Conservation (phyloP, 1,140 invertebrate genomes). For the Drosophila grimshawi region DNA sequence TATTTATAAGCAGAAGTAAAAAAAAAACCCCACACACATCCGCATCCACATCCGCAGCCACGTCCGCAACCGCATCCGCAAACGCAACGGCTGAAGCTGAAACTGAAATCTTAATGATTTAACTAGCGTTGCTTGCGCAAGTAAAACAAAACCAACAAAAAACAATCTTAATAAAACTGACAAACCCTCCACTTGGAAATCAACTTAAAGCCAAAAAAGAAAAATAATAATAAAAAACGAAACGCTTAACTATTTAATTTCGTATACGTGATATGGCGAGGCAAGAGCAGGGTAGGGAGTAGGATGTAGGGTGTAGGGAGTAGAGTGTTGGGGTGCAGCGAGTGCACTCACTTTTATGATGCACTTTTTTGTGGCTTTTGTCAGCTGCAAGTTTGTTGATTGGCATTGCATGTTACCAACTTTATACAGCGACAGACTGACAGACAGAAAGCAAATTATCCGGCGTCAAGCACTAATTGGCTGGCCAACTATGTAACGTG, state of each 20-base stretch:
- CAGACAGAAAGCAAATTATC: conserved; percentile 71
- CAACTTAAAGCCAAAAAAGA: conserved; percentile 14
- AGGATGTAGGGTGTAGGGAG: neutral
- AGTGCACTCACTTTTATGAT: conserved; percentile 46
- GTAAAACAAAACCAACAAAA: conserved; percentile 20
- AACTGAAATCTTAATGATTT: conserved; percentile 58
- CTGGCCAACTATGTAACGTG: conserved; percentile 30
- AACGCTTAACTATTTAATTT: conserved; percentile 71
- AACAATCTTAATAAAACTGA: neutral
- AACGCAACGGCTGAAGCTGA: conserved; percentile 13
- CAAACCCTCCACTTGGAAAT: conserved; percentile 39
- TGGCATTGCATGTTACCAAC: conserved; percentile 65
- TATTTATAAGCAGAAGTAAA: neutral
- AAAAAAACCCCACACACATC: conserved; percentile 4
- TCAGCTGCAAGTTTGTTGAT: conserved; percentile 48
- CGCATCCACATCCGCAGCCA: neutral
- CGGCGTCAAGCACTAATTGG: conserved; percentile 68
- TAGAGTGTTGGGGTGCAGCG: neutral
- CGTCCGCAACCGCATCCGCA: conserved; percentile 10
- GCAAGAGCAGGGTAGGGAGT: neutral
- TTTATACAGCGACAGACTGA: conserved; percentile 38
- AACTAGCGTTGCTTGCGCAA: conserved; percentile 47
- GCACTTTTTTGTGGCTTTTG: conserved; percentile 47
- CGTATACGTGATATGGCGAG: conserved; percentile 59
- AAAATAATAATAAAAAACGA: conserved; percentile 23